Evolutionary conservation across 2,113 vertebrate genomes (phyloP), one percentile per base, ranked within the genome.

Genomic region (Plecotus auritus): DNA sequence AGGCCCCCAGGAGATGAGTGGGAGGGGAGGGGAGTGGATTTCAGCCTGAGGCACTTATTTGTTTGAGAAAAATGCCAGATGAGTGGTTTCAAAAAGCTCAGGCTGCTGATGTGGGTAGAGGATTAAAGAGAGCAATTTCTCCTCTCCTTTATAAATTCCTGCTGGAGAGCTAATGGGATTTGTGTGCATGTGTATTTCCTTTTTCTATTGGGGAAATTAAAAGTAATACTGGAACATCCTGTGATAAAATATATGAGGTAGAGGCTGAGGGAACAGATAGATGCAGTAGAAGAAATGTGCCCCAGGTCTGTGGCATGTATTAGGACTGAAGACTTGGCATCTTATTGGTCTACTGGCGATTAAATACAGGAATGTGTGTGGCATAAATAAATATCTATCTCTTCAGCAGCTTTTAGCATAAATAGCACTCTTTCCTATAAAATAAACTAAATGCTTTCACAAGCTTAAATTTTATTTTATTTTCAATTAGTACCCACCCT

Each of bases 11-110:
- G 81, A 95, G 76, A 70, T 42, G 6, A 56, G 30, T n/a, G 26
- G 35, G 32, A 56, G 51, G 83, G 28, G 5, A 9, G 45, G 45
- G 56, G 13, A 30, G 73, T 78, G 74, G 61, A 35, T 26, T 74
- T n/a, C 1, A 14, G 84, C 89, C 93, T 14, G 30, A 47, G 66
- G 87, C 70, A 12, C 80, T 85, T 78, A 80, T 1, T 83, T 89
- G 70, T 73, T 92, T 49, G 67, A 95, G 90, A 93, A 86, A 93
- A 95, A 95, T 91, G 47, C 86, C 94, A 88, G 82, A 85, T 85
- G 93, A 89, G 54, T 89, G 80, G 37, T 80, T 97, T 97, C 74
- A 74, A 76, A 96, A 97, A 40, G 59, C 56, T 51, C 17, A 78
- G 78, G 61, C 86, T 91, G 86, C 83, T 80, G 56, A 35, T 30